phyloP scores from a whole-genome alignment of 2,888 invertebrate genomes.

The Pristionchus mayeri region DNA sequence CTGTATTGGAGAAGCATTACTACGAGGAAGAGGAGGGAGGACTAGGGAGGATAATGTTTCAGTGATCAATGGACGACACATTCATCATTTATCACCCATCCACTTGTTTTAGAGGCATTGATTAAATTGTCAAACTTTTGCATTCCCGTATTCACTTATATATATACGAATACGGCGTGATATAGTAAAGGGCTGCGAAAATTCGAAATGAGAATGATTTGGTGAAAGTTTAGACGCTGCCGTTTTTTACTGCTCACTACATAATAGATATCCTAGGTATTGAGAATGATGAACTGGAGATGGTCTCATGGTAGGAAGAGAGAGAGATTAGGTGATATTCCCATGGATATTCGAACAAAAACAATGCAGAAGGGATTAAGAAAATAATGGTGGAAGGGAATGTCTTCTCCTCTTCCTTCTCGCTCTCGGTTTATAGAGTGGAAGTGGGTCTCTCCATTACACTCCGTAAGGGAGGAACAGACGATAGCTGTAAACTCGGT shows the following conservation, averaged over 20 bases:
- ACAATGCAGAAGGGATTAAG: background rate
- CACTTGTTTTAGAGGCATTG: background rate
- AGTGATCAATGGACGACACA: conserved; percentile 26
- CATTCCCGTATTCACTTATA: no score
- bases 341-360: background rate
- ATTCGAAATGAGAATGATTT: background rate
- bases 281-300: background rate
- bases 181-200: background rate
- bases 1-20: conserved; percentile 38
- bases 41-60: conserved; percentile 19
- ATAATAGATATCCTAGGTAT: background rate
- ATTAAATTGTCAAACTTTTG: background rate
- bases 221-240: no score
- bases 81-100: conserved; percentile 19
- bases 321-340: background rate
- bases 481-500: conserved; percentile 10
- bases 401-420: no score
- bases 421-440: conserved; percentile 25
- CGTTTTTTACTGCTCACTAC: background rate
- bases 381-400: background rate
- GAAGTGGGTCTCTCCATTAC: conserved; percentile 7
- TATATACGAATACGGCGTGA: no score
- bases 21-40: background rate
- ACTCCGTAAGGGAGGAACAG: conserved; percentile 24
- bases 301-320: background rate